A percentile compares a stretch with the other conserved stretches of the same genome.
phyloP scores from a whole-genome alignment of 1,140 invertebrate genomes.

The Eupristina koningsbergeri region DNA sequence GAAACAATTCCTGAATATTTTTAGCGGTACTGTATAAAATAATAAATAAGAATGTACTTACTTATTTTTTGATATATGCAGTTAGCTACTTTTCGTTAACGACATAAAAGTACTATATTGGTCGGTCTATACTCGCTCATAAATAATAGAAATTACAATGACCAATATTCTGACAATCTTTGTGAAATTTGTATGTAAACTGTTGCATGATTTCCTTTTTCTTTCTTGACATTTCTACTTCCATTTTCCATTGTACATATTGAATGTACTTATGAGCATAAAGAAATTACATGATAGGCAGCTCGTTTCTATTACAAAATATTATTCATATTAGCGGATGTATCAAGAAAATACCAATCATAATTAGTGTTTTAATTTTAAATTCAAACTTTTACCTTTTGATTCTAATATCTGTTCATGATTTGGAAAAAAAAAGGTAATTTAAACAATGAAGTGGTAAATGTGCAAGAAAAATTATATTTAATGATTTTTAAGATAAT shows the following conservation, averaged over 20 bases:
- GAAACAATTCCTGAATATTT: too few relatives aligned
- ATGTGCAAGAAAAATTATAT: too few relatives aligned
- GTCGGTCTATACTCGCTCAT: constrained; percentile 19
- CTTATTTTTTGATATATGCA: neutral
- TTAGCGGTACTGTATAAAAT: too few relatives aligned
- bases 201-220: neutral
- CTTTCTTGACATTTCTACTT: constrained; percentile 15
- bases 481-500: too few relatives aligned
- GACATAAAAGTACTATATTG: too few relatives aligned
- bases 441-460: too few relatives aligned
- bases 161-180: constrained; percentile 41
- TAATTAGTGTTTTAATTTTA: neutral
- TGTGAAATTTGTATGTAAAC: neutral
- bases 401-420: too few relatives aligned
- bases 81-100: too few relatives aligned
- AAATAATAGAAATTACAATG: constrained; percentile 33
- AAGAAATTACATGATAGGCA: constrained; percentile 35
- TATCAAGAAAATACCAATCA: neutral
- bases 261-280: neutral
- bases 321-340: neutral
- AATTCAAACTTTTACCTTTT: too few relatives aligned
- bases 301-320: constrained; percentile 26
- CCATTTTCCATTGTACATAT: neutral
- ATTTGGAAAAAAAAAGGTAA: too few relatives aligned
- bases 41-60: neutral